These are phyloP conservation scores for Paradisaea rubra DNA, from an alignment of 2,113 vertebrate genomes.

Conservation along the genomic window DNA sequence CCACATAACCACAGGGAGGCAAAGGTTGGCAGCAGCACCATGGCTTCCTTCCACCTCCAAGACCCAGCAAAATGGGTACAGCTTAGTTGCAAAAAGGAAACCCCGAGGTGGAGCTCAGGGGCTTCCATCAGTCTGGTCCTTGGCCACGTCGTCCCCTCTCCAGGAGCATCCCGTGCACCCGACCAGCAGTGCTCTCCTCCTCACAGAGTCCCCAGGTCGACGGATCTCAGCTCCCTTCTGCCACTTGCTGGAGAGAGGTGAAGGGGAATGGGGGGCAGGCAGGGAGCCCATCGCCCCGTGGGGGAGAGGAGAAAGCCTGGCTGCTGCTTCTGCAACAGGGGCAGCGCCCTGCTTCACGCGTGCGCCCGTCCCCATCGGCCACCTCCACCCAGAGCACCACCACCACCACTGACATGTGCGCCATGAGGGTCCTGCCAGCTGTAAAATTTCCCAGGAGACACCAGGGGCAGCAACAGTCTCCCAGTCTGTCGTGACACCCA, in stretches of 20 bases:
- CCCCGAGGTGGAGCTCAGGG: rapidly evolving
- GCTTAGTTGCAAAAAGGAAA: not conserved
- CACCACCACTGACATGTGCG: rapidly evolving
- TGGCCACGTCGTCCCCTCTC: rapidly evolving
- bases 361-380: rapidly evolving
- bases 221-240: not conserved
- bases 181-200: not conserved
- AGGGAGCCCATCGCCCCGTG: rapidly evolving
- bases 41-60: not conserved
- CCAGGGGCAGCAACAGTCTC: not conserved
- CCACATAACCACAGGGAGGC: not conserved
- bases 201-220: rapidly evolving
- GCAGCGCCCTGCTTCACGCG: rapidly evolving
- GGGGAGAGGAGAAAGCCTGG: not conserved
- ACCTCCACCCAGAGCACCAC: not conserved
- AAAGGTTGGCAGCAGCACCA: not conserved
- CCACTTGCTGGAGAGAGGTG: not conserved
- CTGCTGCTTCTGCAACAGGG: not conserved
- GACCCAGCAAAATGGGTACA: not conserved
- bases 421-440: not conserved
- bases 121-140: not conserved
- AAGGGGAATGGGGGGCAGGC: not conserved
- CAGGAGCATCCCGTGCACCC: rapidly evolving
- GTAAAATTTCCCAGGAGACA: not conserved
- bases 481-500: not conserved